Percentiles rank a stretch among this genome's conserved stretches.
Evolutionary conservation across 2,113 vertebrate species (phyloP).

Genomic region (Hemiscyllium ocellatum): DNA sequence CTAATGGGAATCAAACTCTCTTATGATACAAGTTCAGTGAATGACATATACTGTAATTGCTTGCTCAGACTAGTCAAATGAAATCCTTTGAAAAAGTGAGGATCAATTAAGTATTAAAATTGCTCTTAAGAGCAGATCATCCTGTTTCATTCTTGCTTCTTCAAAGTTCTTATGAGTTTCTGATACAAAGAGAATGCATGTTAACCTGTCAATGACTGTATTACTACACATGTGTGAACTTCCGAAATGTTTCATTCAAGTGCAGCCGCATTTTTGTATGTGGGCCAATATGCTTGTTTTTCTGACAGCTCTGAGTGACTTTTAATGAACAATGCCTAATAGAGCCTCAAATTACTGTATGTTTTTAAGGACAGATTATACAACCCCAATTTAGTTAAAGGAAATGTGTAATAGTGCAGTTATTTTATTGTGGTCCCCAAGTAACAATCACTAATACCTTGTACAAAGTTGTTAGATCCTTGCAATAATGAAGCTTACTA

Average conservation of each 20-base stretch:
- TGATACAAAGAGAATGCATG: background rate
- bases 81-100: constrained; percentile 23
- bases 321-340: background rate
- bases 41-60: constrained; percentile 29
- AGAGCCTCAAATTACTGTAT: background rate
- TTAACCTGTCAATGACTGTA: background rate
- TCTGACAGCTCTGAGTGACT: background rate
- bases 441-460: background rate
- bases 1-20: constrained; percentile 31
- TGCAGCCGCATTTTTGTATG: background rate
- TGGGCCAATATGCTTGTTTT: background rate
- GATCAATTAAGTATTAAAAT: constrained; percentile 33
- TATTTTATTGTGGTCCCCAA: background rate
- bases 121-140: constrained; percentile 24
- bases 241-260: background rate
- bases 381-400: background rate
- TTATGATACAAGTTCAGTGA: constrained; percentile 30
- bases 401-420: background rate
- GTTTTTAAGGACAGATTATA: background rate
- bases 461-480: background rate
- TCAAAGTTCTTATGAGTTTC: background rate
- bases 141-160: background rate
- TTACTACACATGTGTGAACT: background rate
- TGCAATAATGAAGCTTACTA: background rate
- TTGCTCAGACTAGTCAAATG: constrained; percentile 33